phyloP scores from a whole-genome alignment of 2,797 vertebrate species.

The Spea hammondii region DNA sequence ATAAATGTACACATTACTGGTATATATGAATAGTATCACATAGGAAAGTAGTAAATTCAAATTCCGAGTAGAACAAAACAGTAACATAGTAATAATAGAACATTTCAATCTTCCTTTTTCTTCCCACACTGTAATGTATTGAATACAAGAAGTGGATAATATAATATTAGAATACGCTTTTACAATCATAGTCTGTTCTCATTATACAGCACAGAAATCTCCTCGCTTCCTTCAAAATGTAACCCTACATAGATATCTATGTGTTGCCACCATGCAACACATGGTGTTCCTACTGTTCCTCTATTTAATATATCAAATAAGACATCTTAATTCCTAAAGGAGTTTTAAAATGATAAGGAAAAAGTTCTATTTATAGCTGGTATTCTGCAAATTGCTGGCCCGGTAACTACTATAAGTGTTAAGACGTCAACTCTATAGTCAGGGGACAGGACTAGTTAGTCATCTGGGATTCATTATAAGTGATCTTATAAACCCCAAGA shows the following conservation, averaged over 20 bases:
- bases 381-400: neutral
- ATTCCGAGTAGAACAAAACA: too few species aligned
- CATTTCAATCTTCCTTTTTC: too few species aligned
- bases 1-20: too few species aligned
- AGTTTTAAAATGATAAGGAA: neutral
- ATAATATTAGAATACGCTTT: too few species aligned
- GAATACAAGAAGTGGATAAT: too few species aligned
- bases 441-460: constrained; percentile 10
- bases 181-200: too few species aligned
- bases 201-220: neutral
- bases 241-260: neutral
- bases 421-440: neutral
- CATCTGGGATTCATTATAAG: constrained; percentile 27
- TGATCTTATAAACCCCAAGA: constrained; percentile 4
- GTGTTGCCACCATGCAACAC: neutral
- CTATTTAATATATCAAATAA: neutral
- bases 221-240: neutral
- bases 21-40: too few species aligned
- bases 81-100: too few species aligned
- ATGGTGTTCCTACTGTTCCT: constrained; percentile 12
- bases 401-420: constrained; percentile 28
- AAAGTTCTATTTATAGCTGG: constrained; percentile 15
- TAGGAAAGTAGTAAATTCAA: too few species aligned
- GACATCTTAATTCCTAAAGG: constrained; percentile 6
- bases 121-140: too few species aligned